phyloP scores from a whole-genome alignment of 2,113 vertebrate genomes.

The Neolamprologus longior region DNA sequence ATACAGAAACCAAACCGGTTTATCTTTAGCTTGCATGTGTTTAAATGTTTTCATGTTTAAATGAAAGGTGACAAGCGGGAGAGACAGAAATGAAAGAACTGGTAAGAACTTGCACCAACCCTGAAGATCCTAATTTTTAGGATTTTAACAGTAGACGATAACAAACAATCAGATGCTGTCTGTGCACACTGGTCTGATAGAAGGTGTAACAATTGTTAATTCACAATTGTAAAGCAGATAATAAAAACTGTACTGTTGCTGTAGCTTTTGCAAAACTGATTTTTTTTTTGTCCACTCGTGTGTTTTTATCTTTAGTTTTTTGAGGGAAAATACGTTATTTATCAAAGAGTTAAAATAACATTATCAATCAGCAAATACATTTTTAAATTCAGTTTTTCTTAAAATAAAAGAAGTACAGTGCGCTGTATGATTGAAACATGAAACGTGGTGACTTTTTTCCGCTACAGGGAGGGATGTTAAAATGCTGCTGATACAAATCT shows the following conservation, averaged over 20 bases:
- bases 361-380: neutral
- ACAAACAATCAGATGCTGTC: neutral
- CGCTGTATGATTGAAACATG: neutral
- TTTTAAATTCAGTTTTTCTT: neutral
- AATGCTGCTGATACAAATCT: neutral
- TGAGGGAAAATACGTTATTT: neutral
- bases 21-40: neutral
- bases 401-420: neutral
- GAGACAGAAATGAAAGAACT: neutral
- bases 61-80: neutral
- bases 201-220: neutral
- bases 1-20: neutral
- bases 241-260: neutral
- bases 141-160: neutral
- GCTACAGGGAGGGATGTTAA: neutral
- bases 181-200: neutral
- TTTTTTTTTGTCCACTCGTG: neutral
- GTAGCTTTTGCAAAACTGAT: neutral
- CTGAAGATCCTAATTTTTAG: neutral
- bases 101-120: neutral
- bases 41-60: neutral
- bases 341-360: neutral
- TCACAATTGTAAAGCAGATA: neutral
- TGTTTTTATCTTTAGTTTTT: neutral
- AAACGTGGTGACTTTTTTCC: neutral